phyloP scores from a whole-genome alignment of 2,113 vertebrate genomes.

The human region GRCh38 chr22:50396501-50397000 shows the following conservation, averaged over 20 bases:
- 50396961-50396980: neutral
- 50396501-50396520: neutral
- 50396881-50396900: fast-evolving
- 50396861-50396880: fast-evolving
- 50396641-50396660: neutral
- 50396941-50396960: neutral
- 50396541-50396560: neutral
- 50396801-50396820: neutral
- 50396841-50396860: neutral
- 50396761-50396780: neutral
- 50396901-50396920: neutral
- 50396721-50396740: neutral
- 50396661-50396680: neutral
- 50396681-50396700: neutral
- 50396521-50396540: neutral
- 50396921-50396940: neutral
- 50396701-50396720: neutral
- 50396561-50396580: neutral
- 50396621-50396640: neutral
- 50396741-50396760: neutral
- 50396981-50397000: neutral
- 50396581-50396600: neutral
- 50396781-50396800: too few relatives aligned
- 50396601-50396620: neutral
- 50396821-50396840: neutral